These are phyloP conservation scores for Menura novaehollandiae DNA, from an alignment of 2,113 vertebrate species.

Conservation along the genomic window DNA sequence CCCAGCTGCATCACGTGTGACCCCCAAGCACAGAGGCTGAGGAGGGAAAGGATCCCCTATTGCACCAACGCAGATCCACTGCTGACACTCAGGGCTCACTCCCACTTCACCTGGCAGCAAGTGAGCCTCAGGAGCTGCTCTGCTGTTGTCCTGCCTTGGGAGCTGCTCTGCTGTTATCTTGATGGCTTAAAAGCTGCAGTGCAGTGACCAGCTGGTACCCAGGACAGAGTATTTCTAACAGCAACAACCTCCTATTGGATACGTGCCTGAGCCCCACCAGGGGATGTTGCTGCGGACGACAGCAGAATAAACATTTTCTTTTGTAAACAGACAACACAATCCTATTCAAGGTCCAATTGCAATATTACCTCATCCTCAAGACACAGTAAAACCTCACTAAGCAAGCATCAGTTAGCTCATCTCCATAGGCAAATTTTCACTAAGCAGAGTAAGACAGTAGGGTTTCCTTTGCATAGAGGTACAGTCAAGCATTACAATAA, in stretches of 20 bases:
- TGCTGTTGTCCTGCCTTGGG: not conserved
- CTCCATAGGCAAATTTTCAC: constrained; percentile 16
- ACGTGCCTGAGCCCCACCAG: not conserved
- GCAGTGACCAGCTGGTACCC: not conserved
- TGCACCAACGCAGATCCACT: not conserved
- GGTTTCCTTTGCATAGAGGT: not conserved
- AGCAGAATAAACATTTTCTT: not conserved
- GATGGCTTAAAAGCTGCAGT: not conserved
- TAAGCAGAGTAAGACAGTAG: not conserved
- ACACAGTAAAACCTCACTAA: not conserved
- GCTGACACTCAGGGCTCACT: not conserved
- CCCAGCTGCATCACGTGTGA: not conserved
- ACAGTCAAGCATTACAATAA: not conserved
- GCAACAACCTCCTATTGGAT: not conserved
- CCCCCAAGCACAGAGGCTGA: not conserved
- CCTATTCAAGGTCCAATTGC: not conserved
- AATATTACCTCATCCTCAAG: not conserved
- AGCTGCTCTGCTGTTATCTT: not conserved
- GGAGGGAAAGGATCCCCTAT: not conserved
- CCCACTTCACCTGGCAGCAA: not conserved
- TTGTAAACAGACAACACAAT: not conserved
- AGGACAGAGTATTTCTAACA: not conserved
- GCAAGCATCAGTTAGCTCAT: not conserved
- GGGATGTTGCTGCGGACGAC: not conserved
- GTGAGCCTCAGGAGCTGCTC: not conserved